Conservation (phyloP, 1,140 invertebrate genomes). For the Zaprionus taronus region DNA sequence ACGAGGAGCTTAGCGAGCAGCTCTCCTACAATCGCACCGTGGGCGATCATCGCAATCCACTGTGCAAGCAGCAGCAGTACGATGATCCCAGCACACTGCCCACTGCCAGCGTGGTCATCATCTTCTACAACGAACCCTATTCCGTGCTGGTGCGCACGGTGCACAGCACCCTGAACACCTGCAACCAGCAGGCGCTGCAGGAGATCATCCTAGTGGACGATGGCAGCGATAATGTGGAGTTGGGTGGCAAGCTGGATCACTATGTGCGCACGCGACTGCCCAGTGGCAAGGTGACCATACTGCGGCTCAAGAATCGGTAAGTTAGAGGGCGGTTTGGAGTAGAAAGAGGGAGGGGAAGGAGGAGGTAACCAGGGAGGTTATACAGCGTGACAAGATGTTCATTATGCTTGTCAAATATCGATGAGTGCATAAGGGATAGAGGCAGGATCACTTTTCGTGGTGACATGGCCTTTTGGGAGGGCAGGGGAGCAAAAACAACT, state of each 20-base stretch:
- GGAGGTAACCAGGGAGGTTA: too few species aligned
- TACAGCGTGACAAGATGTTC: too few species aligned
- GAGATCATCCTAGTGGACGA: constrained; percentile 97
- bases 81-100: constrained; percentile 84
- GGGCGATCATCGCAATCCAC: constrained; percentile 86
- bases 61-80: constrained; percentile 85
- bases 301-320: constrained; percentile 90
- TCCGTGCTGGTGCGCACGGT: constrained; percentile 93
- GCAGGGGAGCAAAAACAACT: too few species aligned
- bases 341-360: too few species aligned
- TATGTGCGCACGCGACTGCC: constrained; percentile 90
- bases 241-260: constrained; percentile 90
- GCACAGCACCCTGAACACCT: constrained; percentile 94
- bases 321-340: constrained; percentile 43
- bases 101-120: constrained; percentile 90
- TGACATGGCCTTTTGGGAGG: too few species aligned
- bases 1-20: constrained; percentile 92
- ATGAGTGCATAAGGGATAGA: too few species aligned
- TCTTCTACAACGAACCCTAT: constrained; percentile 96
- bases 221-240: constrained; percentile 91
- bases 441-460: too few species aligned
- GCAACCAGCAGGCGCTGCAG: constrained; percentile 88
- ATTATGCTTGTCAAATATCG: too few species aligned
- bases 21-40: constrained; percentile 91
- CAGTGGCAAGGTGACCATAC: constrained; percentile 89